Base-by-base conservation (phyloP, 2,113 vertebrate species). In the Equus quagga region DNA sequence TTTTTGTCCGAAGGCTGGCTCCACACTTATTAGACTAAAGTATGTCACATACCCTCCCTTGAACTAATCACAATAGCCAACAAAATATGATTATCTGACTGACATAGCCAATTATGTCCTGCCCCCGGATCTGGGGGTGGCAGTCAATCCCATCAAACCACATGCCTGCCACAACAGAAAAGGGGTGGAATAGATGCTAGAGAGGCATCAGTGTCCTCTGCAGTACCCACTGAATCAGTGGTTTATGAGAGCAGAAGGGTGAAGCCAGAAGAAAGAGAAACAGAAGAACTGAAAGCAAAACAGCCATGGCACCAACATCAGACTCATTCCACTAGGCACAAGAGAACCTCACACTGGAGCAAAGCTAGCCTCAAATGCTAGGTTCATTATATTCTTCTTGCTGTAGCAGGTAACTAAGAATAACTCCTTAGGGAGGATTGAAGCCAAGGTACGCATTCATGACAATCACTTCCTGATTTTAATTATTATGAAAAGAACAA, bases 401-500 rank as follows among this genome's bases (percentile, higher is more conserved):
- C 36, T 81, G 11, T 12, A 8, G 2, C 1, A 5, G 49, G 21
- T 49, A 28, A 75, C 78, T 65, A 70, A 92, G 94, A 94, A 93
- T 70, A 83, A 41, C 36, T 76, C 44, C 64, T 46, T 31, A 84
- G 21, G 90, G 56, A 82, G 65, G 10, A 64, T 11, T 41, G 36
- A 92, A 84, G 51, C 23, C 70, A 88, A 76, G 44, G 64, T n/a
- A 87, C 94, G 26, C 69, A 76, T 80, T 80, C 51, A 46, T 28
- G 69, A 91, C 36, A 93, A 69, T 76, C 94, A 91, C 36, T 80
- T 94, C 84, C 84, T 28, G n/a, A 70, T 91, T 84, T 87, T 87
- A 96, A 95, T 87, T 95, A 96, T 95, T 93, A 84, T 95, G 83
- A 80, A 79, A 90, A 89, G 62, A 89, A 54, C 96, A 89, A 83